Evolutionary conservation across 2,888 invertebrate genomes (phyloP).

Genomic region (Cryptus armator): DNA sequence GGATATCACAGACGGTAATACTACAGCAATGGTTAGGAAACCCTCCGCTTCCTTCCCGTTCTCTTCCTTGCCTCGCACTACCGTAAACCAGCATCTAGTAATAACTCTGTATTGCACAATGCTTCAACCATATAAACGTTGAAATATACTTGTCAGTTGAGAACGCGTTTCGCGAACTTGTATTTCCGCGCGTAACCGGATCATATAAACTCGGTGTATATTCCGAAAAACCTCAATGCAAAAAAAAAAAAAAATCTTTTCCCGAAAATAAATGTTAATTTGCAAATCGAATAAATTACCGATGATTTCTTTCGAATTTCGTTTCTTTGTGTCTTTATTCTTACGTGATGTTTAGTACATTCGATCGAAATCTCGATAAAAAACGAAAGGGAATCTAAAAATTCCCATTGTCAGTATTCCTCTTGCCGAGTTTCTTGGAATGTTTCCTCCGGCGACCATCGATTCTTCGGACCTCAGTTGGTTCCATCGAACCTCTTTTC

Average conservation of each 20-base stretch:
- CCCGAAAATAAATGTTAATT: no score
- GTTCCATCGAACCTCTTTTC: constrained; percentile 57
- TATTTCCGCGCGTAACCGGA: background rate
- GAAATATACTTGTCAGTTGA: background rate
- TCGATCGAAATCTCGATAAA: background rate
- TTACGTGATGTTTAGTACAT: no score
- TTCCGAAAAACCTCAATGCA: background rate
- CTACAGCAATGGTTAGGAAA: constrained; percentile 66
- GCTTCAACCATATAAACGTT: constrained; percentile 20
- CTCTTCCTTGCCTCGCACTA: constrained; percentile 37
- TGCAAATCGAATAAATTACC: no score
- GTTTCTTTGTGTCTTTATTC: no score
- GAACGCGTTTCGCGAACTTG: constrained; percentile 4
- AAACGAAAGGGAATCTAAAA: background rate
- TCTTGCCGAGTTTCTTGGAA: background rate
- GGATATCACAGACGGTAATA: constrained; percentile 48
- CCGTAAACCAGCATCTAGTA: constrained; percentile 55
- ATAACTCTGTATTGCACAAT: constrained; percentile 63
- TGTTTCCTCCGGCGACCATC: constrained; percentile 27
- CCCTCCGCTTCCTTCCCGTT: constrained; percentile 68
- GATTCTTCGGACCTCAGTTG: constrained; percentile 20
- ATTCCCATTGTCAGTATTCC: background rate
- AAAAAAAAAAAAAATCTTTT: no score
- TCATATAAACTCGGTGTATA: background rate
- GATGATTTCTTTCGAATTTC: no score